These are phyloP conservation scores for Apocrypta bakeri DNA, from an alignment of 1,140 invertebrate genomes.

Conservation along the genomic window DNA sequence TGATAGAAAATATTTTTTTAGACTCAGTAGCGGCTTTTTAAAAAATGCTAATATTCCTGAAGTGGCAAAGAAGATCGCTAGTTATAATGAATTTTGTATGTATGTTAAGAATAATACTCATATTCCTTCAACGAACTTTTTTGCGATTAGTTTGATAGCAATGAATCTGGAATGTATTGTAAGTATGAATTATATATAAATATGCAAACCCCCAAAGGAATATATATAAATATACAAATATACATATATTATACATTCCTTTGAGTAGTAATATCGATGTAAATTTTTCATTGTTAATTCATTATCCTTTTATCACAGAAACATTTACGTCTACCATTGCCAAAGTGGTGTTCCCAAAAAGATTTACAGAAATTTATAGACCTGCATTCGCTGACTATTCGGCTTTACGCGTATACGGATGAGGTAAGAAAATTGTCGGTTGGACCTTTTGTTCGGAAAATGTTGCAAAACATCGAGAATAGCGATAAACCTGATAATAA, in stretches of 20 bases:
- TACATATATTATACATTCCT: too few species aligned
- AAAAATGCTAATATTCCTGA: too few species aligned
- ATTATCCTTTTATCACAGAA: not conserved
- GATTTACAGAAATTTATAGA: not conserved
- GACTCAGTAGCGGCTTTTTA: too few species aligned
- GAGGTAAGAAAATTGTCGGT: not conserved
- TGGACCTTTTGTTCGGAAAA: not conserved
- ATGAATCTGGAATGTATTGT: not conserved
- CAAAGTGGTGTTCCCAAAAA: not conserved
- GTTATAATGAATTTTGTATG: too few species aligned
- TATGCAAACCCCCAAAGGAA: too few species aligned
- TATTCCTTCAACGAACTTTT: not conserved
- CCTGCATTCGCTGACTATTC: too few species aligned
- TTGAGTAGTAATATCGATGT: too few species aligned
- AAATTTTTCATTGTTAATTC: not conserved
- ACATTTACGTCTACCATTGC: not conserved
- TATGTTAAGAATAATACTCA: slow-evolving; percentile 4
- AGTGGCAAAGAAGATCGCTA: too few species aligned
- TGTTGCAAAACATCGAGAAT: not conserved
- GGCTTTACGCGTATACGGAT: too few species aligned
- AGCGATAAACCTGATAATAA: not conserved
- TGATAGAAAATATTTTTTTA: too few species aligned
- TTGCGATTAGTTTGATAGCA: not conserved
- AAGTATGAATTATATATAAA: not conserved
- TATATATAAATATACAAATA: too few species aligned